Evolutionary conservation across 1,140 invertebrate genomes (phyloP), one percentile per base, ranked within the genome.

Genomic region (Pseudomyrmex flavicornis): DNA sequence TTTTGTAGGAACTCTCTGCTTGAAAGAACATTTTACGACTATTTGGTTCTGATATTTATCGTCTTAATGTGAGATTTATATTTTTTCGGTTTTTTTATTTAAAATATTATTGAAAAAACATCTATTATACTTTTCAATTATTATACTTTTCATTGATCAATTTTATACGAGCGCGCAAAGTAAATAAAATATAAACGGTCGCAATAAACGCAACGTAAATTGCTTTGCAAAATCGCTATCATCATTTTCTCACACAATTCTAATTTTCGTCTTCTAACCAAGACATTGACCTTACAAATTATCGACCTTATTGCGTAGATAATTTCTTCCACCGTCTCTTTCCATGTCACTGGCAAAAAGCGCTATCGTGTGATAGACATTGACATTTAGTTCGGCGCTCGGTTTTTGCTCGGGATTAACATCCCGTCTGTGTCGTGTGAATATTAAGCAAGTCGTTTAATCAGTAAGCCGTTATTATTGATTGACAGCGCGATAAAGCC

Each of bases 401-500:
- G 15, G 22, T 77, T 84, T 72, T 66, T 73, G 68, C 62, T 70
- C 22, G n/a, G 73, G 13, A 68, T 13, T 26, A 69, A 59, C 50
- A 13, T 17, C 22, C 58, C 66, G 66, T 9, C 44, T 50, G 62
- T 87, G 50, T 74, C 50, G 73, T 22, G 72, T 85, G 87, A 58
- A 73, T 68, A 82, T 88, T 80, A 80, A 85, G 69, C 83, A 26
- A 87, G 77, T 69, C 83, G 61, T 63, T 87, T 63, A 73, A 85
- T 85, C 73, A 80, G 77, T 74, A 79, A 83, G 68, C 73, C 72
- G 56, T 65, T 75, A 73, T 87, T 87, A 82, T 87, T 68, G 86
- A 87, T 88, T 70, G 86, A 85, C 66, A 75, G 72, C 72, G 59
- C 74, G 87, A 88, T 88, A 88, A 82, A 83, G 73, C 86, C 61